A percentile compares a stretch with the other conserved stretches of the same genome.
phyloP scores from a whole-genome alignment of 2,888 invertebrate species.

The Merodon equestris region DNA sequence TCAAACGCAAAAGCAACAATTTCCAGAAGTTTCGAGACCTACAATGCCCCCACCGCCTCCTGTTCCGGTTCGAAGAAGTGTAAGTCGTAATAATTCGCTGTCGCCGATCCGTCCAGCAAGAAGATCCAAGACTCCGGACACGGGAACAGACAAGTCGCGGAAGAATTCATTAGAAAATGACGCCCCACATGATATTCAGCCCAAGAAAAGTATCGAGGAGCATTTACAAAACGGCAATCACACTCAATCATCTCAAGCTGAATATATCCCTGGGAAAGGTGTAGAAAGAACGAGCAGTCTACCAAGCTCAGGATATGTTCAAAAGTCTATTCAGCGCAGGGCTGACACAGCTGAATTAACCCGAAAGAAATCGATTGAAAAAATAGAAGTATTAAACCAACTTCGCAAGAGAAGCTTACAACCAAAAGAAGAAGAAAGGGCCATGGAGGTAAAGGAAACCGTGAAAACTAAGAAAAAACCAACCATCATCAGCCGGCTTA shows the following conservation, averaged over 20 bases:
- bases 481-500: slow-evolving; percentile 31
- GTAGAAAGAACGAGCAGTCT: neutral
- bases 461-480: neutral
- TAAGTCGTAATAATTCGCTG: slow-evolving; percentile 75
- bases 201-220: slow-evolving; percentile 6
- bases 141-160: slow-evolving; percentile 68
- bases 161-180: slow-evolving; percentile 69
- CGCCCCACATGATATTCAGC: slow-evolving; percentile 58
- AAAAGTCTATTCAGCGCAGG: neutral
- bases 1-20: slow-evolving; percentile 52
- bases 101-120: slow-evolving; percentile 75
- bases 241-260: neutral
- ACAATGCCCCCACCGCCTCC: slow-evolving; percentile 36
- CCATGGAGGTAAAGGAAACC: too few relatives aligned
- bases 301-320: neutral
- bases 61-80: slow-evolving; percentile 70
- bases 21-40: slow-evolving; percentile 33
- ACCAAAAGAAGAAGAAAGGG: neutral
- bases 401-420: slow-evolving; percentile 39
- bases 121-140: slow-evolving; percentile 75
- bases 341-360: slow-evolving; percentile 15
- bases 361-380: slow-evolving; percentile 31
- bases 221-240: neutral
- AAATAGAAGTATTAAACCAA: slow-evolving; percentile 12
- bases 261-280: slow-evolving; percentile 2